A percentile compares a stretch with the other conserved stretches of the same genome.
Conservation (phyloP, 2,113 vertebrate genomes). For the Hemicordylus capensis region DNA sequence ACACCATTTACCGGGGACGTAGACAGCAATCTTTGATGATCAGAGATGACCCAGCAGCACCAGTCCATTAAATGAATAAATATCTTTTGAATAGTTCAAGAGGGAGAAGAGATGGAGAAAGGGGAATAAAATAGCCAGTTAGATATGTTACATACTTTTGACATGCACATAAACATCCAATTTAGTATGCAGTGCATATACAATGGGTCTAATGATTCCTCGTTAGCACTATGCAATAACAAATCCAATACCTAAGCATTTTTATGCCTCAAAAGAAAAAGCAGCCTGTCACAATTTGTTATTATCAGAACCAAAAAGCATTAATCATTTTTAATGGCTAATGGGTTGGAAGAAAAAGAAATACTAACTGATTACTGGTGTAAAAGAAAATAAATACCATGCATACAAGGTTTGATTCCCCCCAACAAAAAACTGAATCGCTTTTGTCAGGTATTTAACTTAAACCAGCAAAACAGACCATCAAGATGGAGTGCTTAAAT, state of each 20-base stretch:
- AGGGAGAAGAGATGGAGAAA: not conserved
- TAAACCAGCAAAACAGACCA: conserved; percentile 85
- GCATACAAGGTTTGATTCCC: conserved; percentile 72
- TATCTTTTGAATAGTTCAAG: conserved; percentile 48
- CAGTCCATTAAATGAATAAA: conserved; percentile 25
- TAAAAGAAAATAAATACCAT: conserved; percentile 75
- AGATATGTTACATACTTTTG: not conserved
- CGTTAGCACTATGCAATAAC: conserved; percentile 65
- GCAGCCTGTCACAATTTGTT: conserved; percentile 54
- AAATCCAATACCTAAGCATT: conserved; percentile 47
- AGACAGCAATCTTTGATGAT: conserved; percentile 51
- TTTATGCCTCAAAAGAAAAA: conserved; percentile 41
- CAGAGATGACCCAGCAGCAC: conserved; percentile 56
- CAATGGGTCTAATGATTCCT: conserved; percentile 60
- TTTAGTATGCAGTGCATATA: conserved; percentile 69
- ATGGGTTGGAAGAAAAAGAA: conserved; percentile 50
- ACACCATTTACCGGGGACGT: conserved; percentile 52
- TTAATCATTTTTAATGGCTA: conserved; percentile 80
- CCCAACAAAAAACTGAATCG: conserved; percentile 73
- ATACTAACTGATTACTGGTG: conserved; percentile 67
- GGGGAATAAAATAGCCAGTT: conserved; percentile 7
- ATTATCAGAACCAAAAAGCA: conserved; percentile 69
- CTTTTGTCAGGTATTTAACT: conserved; percentile 84
- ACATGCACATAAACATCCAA: conserved; percentile 54
- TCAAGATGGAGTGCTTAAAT: conserved; percentile 89